phyloP scores from a whole-genome alignment of 2,113 vertebrate species.

The Brienomyrus longianalis region DNA sequence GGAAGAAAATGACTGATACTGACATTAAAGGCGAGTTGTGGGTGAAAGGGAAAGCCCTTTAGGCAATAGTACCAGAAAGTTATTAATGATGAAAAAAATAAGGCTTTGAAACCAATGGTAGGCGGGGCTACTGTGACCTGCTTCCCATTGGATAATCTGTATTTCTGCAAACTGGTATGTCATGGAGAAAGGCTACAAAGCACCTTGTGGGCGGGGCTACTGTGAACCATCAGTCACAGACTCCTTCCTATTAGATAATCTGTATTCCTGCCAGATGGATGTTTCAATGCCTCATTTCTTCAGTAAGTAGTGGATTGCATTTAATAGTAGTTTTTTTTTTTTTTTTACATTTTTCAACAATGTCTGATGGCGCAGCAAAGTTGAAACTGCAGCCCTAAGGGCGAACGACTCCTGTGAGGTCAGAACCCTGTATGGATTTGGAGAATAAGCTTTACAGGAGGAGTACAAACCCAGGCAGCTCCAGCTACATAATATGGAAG shows the following conservation, averaged over 20 bases:
- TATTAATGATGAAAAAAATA: not conserved
- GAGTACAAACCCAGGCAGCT: not conserved
- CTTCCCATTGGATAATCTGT: not conserved
- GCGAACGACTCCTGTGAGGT: not conserved
- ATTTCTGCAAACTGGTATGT: not conserved
- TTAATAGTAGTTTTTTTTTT: not conserved
- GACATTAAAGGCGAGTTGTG: not conserved
- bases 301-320: not conserved
- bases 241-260: not conserved
- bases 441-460: not conserved
- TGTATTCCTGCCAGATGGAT: not conserved
- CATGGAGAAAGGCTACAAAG: not conserved
- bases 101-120: not conserved
- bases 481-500: not conserved
- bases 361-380: not conserved
- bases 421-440: not conserved
- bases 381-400: not conserved
- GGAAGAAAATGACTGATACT: not conserved
- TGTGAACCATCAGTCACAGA: not conserved
- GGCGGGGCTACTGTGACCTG: not conserved
- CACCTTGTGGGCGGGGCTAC: not conserved
- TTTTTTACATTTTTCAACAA: not conserved
- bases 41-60: not conserved
- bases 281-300: not conserved
- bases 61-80: not conserved